Conservation (phyloP, 2,888 invertebrate species). For the Hyles lineata region DNA sequence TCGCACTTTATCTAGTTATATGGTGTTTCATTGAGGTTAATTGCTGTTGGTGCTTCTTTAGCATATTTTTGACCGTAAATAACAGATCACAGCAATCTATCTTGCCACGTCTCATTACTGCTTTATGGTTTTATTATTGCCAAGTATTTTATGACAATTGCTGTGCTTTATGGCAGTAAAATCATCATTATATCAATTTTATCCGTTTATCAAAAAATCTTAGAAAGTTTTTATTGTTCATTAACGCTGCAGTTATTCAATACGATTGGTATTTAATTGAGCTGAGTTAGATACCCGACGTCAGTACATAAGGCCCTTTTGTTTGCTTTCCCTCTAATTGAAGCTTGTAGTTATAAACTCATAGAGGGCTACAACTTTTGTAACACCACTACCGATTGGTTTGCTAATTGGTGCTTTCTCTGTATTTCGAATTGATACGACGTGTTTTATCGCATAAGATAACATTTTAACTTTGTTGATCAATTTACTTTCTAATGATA, state of each 20-base stretch:
- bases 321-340: constrained; percentile 82
- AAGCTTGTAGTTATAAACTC: constrained; percentile 78
- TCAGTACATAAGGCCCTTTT: constrained; percentile 54
- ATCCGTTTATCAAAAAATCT: constrained; percentile 8
- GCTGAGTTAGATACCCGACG: constrained; percentile 41
- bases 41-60: background rate
- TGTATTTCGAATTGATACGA: constrained; percentile 64
- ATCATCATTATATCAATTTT: constrained; percentile 11
- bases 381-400: constrained; percentile 73
- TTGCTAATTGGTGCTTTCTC: constrained; percentile 81
- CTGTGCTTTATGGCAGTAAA: background rate
- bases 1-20: background rate
- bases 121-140: constrained; percentile 3
- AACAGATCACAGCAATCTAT: background rate
- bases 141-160: background rate
- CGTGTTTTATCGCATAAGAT: constrained; percentile 63
- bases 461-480: constrained; percentile 57
- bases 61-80: background rate
- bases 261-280: constrained; percentile 20
- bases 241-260: background rate
- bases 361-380: constrained; percentile 78
- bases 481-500: constrained; percentile 50
- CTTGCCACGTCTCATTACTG: background rate
- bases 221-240: constrained; percentile 15
- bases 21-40: background rate